Evolutionary conservation across 2,797 vertebrate genomes (phyloP), one percentile per base, ranked within the genome.

Genomic region (Nannoperca australis): DNA sequence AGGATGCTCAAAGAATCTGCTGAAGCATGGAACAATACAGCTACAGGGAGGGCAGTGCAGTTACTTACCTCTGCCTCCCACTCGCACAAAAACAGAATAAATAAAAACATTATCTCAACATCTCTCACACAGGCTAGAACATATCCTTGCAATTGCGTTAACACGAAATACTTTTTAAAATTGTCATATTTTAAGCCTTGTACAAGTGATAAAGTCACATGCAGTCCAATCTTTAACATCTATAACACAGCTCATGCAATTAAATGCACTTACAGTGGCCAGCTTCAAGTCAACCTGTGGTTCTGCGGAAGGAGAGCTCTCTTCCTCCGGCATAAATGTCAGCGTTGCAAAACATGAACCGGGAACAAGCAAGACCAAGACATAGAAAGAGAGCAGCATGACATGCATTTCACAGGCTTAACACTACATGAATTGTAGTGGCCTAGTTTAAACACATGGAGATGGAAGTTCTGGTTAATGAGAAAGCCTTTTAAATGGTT

Each of bases 191-290:
- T 62, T 70, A 64, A 47, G 15, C 60, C 53, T 79, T 1, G 20
- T 62, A 40, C 55, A 69, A 74, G 24, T 79, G 27, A 73, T 59
- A 8, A 64, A 69, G 27, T 81, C 47, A 38, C 70, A 86, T 61
- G 58, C 81, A 72, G 34, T 85, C 62, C 60, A 56, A 22, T 78
- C 64, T 82, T 49, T 64, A 73, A 85, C 65, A 64, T 65, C 75
- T 78, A 49, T 62, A 85, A 78, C 50, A 38, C 49, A 78, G 17
- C 67, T 84, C 53, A 86, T 88, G 68, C 75, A 88, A 76, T 86
- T 49, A 87, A 38, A 38, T 71, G 54, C 82, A 95, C 95, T 95
- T 94, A 96, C 95, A 88, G 93, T 90, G 84, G 95, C 95, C 78
- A 95, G 82, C 61, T 77, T 83, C 87, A 95, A 78, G 85, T 95